A percentile compares a stretch with the other conserved stretches of the same genome.
Conservation (phyloP, 2,888 invertebrate genomes). For the Trichopria drosophilae region DNA sequence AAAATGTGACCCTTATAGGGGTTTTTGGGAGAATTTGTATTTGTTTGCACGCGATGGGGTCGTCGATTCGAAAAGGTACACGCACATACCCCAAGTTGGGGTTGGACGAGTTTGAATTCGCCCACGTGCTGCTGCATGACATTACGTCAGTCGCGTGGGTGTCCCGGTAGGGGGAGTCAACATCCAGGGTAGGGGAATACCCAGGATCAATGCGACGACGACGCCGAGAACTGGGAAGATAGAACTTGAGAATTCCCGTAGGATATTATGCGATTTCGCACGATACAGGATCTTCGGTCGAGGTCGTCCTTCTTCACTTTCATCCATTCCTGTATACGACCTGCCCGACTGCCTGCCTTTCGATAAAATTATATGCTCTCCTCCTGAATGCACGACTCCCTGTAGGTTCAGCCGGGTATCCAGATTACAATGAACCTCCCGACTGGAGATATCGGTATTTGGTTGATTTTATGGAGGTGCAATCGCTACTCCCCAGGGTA, state of each 20-base stretch:
- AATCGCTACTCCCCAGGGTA: no score
- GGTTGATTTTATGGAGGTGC: no score
- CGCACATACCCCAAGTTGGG: conserved; percentile 33
- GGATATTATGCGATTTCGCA: conserved; percentile 43
- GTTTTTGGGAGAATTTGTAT: conserved; percentile 13
- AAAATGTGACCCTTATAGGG: conserved; percentile 1
- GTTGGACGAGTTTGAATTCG: conserved; percentile 55
- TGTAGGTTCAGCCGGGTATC: no score
- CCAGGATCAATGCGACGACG: conserved; percentile 52
- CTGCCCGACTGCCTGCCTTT: no score
- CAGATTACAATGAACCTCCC: conserved; percentile 3
- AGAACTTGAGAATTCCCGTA: conserved; percentile 51
- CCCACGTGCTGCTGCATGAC: conserved; percentile 56
- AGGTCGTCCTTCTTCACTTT: no score
- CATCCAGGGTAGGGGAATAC: conserved; percentile 43
- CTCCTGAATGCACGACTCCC: no score
- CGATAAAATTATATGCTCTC: no score
- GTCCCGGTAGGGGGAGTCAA: conserved; percentile 45
- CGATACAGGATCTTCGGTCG: conserved; percentile 34
- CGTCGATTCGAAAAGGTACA: conserved; percentile 16
- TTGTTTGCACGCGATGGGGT: conserved; percentile 1
- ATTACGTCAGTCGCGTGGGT: conserved; percentile 60
- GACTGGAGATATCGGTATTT: no score
- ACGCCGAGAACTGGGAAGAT: conserved; percentile 43
- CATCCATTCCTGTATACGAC: no score